Conservation (phyloP, 2,797 vertebrate species). For the Chaenodraco wilsoni region DNA sequence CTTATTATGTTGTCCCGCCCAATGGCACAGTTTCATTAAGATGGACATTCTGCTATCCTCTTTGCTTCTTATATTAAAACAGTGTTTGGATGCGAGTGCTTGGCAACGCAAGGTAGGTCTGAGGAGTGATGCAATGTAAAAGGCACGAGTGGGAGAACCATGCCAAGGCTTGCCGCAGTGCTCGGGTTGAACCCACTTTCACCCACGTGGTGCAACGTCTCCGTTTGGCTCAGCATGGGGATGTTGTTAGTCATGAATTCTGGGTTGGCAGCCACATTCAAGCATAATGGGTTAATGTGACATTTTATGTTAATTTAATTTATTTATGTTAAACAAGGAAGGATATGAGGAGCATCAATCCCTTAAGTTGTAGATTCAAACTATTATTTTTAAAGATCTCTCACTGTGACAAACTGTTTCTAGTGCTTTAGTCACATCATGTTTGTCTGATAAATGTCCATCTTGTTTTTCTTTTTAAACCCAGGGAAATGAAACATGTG, state of each 20-base stretch:
- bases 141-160: constrained; percentile 44
- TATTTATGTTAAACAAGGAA: too few relatives aligned
- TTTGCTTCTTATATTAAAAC: constrained; percentile 6
- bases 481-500: not conserved
- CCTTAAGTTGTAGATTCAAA: not conserved
- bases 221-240: constrained; percentile 46
- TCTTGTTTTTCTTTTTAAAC: constrained; percentile 1
- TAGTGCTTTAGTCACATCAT: not conserved
- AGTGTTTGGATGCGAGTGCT: constrained; percentile 33
- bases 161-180: constrained; percentile 70
- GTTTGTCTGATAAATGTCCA: constrained; percentile 3
- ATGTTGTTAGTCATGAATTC: constrained; percentile 57
- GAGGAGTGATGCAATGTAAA: constrained; percentile 62
- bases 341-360: not conserved
- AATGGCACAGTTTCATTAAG: not conserved
- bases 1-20: not conserved
- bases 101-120: constrained; percentile 30
- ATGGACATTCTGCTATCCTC: not conserved
- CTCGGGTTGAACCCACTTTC: constrained; percentile 56
- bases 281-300: constrained; percentile 31
- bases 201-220: constrained; percentile 48
- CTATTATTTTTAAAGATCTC: not conserved
- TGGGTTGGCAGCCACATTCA: constrained; percentile 18
- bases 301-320: constrained; percentile 52
- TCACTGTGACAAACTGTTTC: not conserved